Evolutionary conservation across 2,797 vertebrate species (phyloP).

Genomic region (Benthosema pterotum): DNA sequence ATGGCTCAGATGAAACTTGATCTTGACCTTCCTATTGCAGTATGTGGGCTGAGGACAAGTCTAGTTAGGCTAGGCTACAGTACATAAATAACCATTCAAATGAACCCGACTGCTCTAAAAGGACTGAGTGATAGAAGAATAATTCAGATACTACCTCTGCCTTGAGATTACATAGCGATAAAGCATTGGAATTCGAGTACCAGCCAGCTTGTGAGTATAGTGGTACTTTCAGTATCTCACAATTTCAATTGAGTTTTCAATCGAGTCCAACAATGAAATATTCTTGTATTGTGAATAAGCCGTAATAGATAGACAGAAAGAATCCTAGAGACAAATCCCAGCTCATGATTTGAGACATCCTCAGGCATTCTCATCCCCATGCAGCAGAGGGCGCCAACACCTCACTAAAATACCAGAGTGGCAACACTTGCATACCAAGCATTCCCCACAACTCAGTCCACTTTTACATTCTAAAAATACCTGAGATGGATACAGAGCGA

Average conservation of each 20-base stretch:
- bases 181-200: no score
- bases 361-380: conserved; percentile 55
- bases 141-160: no score
- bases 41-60: neutral
- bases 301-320: neutral
- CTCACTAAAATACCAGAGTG: conserved; percentile 34
- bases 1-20: neutral
- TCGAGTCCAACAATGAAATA: no score
- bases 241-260: no score
- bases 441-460: conserved; percentile 24
- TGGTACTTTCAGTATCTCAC: no score
- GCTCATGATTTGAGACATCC: conserved; percentile 13
- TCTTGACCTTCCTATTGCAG: neutral
- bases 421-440: conserved; percentile 12
- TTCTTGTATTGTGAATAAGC: no score
- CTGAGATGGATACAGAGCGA: conserved; percentile 13
- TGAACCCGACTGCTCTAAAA: neutral
- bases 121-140: neutral
- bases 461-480: conserved; percentile 30
- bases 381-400: conserved; percentile 80
- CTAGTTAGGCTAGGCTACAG: neutral
- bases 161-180: no score
- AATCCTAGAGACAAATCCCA: conserved; percentile 20
- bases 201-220: no score
- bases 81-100: neutral